Evolutionary conservation across 1,140 invertebrate species (phyloP).

Genomic region (Papilio xuthus): DNA sequence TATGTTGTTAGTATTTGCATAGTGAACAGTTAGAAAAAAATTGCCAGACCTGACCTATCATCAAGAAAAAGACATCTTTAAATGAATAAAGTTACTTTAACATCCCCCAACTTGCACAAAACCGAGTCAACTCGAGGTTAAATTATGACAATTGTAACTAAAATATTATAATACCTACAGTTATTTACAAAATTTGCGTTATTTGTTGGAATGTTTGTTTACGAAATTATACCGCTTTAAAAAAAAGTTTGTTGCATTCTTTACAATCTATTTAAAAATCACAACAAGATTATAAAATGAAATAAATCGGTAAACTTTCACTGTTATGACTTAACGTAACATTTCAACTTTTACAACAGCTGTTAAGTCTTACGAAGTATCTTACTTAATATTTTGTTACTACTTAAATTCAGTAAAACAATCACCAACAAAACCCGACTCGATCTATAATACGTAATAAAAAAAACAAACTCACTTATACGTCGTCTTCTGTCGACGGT

Average conservation of each 20-base stretch:
- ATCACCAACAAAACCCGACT: conserved; percentile 16
- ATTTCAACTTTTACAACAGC: background rate
- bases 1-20: too few relatives aligned
- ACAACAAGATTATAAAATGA: background rate
- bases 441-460: conserved; percentile 28
- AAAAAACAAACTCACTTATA: conserved; percentile 28
- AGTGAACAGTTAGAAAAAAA: background rate
- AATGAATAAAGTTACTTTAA: background rate
- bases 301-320: background rate
- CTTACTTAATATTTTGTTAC: background rate
- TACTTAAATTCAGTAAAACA: background rate
- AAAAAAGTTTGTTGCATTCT: background rate
- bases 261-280: background rate
- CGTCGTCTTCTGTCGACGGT: conserved; percentile 32
- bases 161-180: background rate
- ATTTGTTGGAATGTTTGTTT: background rate
- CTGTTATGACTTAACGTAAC: background rate
- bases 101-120: background rate
- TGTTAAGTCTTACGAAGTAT: background rate
- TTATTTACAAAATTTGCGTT: background rate
- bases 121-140: background rate
- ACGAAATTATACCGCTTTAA: background rate
- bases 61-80: background rate
- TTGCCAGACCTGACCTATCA: background rate
- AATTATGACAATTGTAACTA: background rate